Evolutionary conservation across 1,140 invertebrate genomes (phyloP).

Genomic region (Oryctes rhinoceros): DNA sequence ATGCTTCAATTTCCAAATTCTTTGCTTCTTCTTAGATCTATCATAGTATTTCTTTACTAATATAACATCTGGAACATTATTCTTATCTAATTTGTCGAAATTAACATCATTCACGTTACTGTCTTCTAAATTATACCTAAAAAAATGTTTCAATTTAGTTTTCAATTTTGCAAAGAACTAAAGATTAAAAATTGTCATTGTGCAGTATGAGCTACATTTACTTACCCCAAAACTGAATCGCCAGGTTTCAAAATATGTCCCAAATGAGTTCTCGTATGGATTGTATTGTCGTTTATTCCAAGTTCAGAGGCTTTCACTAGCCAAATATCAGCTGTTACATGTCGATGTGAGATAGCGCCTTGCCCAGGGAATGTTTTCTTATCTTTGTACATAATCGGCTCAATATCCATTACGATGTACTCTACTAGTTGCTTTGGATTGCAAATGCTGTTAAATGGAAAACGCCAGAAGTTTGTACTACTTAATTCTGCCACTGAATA

Average conservation of each 20-base stretch:
- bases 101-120: constrained; percentile 90
- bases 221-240: constrained; percentile 90
- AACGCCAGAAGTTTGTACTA: constrained; percentile 83
- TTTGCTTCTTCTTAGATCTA: constrained; percentile 72
- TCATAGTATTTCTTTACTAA: constrained; percentile 95
- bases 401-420: constrained; percentile 95
- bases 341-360: constrained; percentile 85
- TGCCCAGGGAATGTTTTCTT: constrained; percentile 84
- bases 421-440: constrained; percentile 91
- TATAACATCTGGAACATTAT: constrained; percentile 86
- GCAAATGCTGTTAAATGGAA: constrained; percentile 87
- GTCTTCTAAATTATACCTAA: constrained; percentile 86
- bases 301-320: constrained; percentile 89
- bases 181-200: no score
- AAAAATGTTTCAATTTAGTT: constrained; percentile 48
- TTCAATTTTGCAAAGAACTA: no score
- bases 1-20: constrained; percentile 95
- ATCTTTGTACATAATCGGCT: constrained; percentile 81
- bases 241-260: constrained; percentile 93
- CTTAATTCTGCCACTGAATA: constrained; percentile 84
- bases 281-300: constrained; percentile 82
- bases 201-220: not conserved
- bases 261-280: constrained; percentile 91
- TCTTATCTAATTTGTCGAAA: constrained; percentile 83
- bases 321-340: constrained; percentile 93